Base-by-base conservation (phyloP, 2,797 vertebrate species). In the Notolabrus celidotus region DNA sequence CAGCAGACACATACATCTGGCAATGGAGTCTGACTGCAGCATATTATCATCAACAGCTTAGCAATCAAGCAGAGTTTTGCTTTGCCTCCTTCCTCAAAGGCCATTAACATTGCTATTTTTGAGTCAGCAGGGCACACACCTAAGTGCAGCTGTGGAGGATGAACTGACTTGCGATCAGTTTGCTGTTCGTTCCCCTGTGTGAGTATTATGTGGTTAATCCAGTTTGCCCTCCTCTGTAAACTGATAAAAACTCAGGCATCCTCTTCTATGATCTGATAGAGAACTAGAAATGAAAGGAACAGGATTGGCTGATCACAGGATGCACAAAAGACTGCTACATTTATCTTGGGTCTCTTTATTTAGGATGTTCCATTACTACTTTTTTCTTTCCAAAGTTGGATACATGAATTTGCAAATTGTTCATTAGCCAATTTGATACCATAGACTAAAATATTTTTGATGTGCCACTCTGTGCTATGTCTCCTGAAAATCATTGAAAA, bases 91-190 rank as follows among this genome's bases (percentile, higher is more conserved):
- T 74, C 66, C 29, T 70, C 7, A 12, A n/a, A 56, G 47, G 51
- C 71, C 74, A 83, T 84, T 86, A 85, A 25, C n/a, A 55, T 25
- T 80, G 52, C 82, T 90, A 82, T 87, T 89, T 89, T 77, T 62
- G 82, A 75, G 53, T 67, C 65, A 50, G 58, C 65, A 43, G 38
- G 9, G 14, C 19, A 23, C 63, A 71, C 68, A 74, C 77, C 71
- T 76, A 72, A 71, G 31, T 81, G 76, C 75, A 59, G 60, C 51
- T 72, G 23, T 33, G 25, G 16, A 72, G 56, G 53, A 57, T 16
- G 7, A n/a, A 64, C 68, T 75, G 71, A 85, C 31, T 75, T 71
- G 73, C 69, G 51, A n/a, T 51, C 51, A 34, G n/a, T 31, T 29
- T n/a, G 36, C 20, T 38, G 22, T 31, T 41, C 9, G 16, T 25